A percentile compares a stretch with the other conserved stretches of the same genome.
phyloP scores from a whole-genome alignment of 2,113 vertebrate species.

The Brachyistius frenatus region DNA sequence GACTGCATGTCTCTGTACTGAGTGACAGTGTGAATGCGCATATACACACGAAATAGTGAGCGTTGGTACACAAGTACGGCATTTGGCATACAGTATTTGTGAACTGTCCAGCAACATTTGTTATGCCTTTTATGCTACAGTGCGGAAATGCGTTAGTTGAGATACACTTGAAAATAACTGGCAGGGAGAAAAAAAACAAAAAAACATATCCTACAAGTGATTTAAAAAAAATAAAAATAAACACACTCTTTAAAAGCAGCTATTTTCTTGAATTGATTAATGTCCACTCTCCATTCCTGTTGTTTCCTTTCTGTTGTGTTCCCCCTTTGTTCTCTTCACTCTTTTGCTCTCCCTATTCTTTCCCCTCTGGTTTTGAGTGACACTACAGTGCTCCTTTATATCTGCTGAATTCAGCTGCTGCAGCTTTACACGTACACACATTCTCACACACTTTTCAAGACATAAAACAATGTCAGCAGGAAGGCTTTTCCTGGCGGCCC shows the following conservation, averaged over 20 bases:
- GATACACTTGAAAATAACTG: no score
- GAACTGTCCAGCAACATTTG: no score
- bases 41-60: no score
- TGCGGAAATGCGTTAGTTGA: no score
- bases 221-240: not conserved
- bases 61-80: no score
- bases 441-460: constrained; percentile 49
- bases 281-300: constrained; percentile 41
- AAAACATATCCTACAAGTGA: no score
- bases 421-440: constrained; percentile 42
- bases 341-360: constrained; percentile 17
- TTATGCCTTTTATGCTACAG: no score
- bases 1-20: no score
- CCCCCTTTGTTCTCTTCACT: constrained; percentile 43
- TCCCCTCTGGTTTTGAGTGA: constrained; percentile 67
- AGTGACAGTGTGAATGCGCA: no score
- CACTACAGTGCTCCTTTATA: constrained; percentile 65
- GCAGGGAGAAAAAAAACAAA: no score
- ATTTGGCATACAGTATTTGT: no score
- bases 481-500: constrained; percentile 61
- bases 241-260: constrained; percentile 15
- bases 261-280: constrained; percentile 24
- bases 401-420: constrained; percentile 78
- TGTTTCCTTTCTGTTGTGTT: constrained; percentile 48
- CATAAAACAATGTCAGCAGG: constrained; percentile 78